Evolutionary conservation across 2,113 vertebrate genomes (phyloP).

Genomic region (Seriola rivoliana): DNA sequence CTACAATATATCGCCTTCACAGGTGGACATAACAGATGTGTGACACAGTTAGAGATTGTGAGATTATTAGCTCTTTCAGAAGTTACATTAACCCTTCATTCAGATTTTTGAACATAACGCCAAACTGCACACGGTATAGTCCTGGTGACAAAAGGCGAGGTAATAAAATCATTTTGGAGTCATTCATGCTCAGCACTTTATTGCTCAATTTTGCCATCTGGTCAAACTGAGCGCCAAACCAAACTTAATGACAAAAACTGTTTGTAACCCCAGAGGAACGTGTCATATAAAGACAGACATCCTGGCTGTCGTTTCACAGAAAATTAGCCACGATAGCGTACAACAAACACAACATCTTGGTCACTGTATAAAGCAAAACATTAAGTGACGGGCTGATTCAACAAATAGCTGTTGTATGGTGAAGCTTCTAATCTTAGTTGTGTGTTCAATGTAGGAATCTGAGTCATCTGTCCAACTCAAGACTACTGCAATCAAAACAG

Average conservation of each 20-base stretch:
- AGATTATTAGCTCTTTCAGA: background rate
- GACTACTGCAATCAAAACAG: conserved; percentile 35
- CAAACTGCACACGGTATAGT: background rate
- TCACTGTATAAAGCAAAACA: background rate
- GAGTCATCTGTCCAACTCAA: conserved; percentile 29
- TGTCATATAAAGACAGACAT: conserved; percentile 20
- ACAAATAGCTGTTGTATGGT: background rate
- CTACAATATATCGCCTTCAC: background rate
- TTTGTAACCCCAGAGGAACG: conserved; percentile 6
- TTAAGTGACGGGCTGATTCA: background rate
- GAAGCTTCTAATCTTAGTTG: background rate
- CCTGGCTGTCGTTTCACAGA: background rate
- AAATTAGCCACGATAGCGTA: background rate
- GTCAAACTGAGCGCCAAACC: conserved; percentile 24
- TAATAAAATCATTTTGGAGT: conserved; percentile 29
- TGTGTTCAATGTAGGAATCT: background rate
- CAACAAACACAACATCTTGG: conserved; percentile 1
- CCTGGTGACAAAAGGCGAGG: background rate
- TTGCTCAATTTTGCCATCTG: conserved; percentile 47
- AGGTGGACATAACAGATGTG: background rate
- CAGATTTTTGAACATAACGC: too few relatives aligned
- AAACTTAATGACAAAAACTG: conserved; percentile 7
- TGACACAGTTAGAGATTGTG: background rate
- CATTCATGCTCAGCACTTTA: conserved; percentile 11
- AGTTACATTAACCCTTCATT: background rate